phyloP scores from a whole-genome alignment of 2,797 vertebrate genomes.

The Thamnophis elegans region DNA sequence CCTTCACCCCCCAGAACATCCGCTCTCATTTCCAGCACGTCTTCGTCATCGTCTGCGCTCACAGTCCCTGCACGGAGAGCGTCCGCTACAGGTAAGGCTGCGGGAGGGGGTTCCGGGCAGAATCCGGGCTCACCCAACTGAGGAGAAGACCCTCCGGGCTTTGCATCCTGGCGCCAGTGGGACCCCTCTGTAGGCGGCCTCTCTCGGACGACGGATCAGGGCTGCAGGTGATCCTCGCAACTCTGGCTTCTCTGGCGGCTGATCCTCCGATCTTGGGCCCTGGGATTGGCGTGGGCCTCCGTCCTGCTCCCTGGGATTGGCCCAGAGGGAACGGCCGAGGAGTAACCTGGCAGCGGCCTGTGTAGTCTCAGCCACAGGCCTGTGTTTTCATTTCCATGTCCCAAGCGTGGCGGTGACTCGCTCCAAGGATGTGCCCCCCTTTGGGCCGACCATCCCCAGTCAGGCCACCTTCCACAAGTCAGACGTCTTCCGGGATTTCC shows the following conservation, averaged over 20 bases:
- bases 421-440: conserved; percentile 93
- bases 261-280: no score
- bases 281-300: background rate
- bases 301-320: background rate
- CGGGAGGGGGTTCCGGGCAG: background rate
- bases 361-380: no score
- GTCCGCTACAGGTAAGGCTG: conserved; percentile 82
- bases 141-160: no score
- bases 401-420: conserved; percentile 89
- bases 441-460: conserved; percentile 85
- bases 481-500: conserved; percentile 85
- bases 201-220: background rate
- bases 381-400: background rate
- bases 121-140: no score
- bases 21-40: conserved; percentile 97
- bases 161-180: background rate
- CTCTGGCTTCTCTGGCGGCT: background rate
- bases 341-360: no score
- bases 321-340: background rate
- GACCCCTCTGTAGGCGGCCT: rapidly evolving
- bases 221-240: background rate
- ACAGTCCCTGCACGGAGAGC: conserved; percentile 85
- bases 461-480: conserved; percentile 83
- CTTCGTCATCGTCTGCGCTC: conserved; percentile 89
- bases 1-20: conserved; percentile 92